Base-by-base conservation (phyloP, 1,140 invertebrate species). In the Drosophila navojoa region DNA sequence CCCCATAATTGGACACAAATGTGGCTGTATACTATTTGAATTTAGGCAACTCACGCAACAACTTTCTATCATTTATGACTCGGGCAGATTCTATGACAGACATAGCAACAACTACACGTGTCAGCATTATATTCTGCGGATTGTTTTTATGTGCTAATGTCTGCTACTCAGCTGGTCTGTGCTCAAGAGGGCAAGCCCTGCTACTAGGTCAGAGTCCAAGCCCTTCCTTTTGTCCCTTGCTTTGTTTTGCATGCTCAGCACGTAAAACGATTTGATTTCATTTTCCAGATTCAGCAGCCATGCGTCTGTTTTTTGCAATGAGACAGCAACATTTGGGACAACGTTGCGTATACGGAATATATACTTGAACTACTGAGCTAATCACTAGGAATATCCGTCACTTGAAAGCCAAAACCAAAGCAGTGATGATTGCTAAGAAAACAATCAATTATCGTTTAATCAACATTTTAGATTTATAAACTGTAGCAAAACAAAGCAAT, bases 261-360 rank as follows among this genome's bases (percentile, higher is more conserved):
- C 89, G 89, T 90, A 90, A 91, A 80, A 63, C 81, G 89, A 91
- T 90, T 90, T 90, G 89, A 91, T 91, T 90, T 90, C 89, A 90
- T 90, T 90, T 90, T 79, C 80, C 82, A 89, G 87, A 90, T 91
- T 91, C 87, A 68, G 52, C 29, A 52, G 22, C 54, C 27, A 57
- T 25, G 42, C 45, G 55, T 75, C 53, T 63, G 50, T 50, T 71
- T 63, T 27, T 55, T 59, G 64, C 11, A 54, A 77, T 77, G 71
- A 75, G 16, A 59, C 58, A 55, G 71, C 61, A 66, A 75, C 71
- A 68, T 64, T 58, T 58, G 61, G 60, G 54, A 66, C 57, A 59
- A 52, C 71, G 29, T 19, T 61, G 45, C 58, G 64, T 60, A 71
- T 75, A n/a, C 44, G 66, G 15, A 52, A 75, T 58, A 64, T 73